phyloP scores from a whole-genome alignment of 2,113 vertebrate genomes.

The Accipiter cooperii region DNA sequence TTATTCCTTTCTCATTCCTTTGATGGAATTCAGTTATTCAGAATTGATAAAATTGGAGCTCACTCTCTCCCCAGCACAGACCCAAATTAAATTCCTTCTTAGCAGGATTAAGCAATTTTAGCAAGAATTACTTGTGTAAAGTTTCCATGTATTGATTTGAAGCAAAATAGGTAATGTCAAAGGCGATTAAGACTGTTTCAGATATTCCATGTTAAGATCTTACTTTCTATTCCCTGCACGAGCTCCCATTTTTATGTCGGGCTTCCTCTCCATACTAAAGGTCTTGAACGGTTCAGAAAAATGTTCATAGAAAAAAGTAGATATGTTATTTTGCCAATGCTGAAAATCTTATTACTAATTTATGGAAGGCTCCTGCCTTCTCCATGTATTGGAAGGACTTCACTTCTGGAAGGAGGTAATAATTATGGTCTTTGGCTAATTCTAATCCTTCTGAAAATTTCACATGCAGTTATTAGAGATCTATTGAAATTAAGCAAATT shows the following conservation, averaged over 20 bases:
- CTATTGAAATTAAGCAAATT: neutral
- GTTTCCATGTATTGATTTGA: neutral
- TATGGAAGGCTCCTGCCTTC: neutral
- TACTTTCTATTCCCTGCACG: neutral
- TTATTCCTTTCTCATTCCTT: neutral
- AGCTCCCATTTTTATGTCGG: neutral
- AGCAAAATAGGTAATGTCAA: neutral
- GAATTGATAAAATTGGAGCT: neutral
- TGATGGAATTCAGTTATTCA: conserved; percentile 1
- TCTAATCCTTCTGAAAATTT: neutral
- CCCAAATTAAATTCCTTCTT: neutral
- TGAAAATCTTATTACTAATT: neutral
- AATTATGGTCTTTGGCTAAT: neutral
- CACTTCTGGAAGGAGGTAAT: neutral
- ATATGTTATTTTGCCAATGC: neutral
- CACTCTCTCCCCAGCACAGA: neutral
- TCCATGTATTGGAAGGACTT: neutral
- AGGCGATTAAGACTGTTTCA: neutral
- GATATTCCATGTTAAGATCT: neutral
- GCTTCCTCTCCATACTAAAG: neutral
- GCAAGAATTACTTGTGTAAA: neutral
- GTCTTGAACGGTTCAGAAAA: neutral
- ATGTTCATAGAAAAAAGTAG: neutral
- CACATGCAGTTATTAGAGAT: neutral
- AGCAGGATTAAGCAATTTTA: neutral